Evolutionary conservation across 2,888 invertebrate genomes (phyloP).

Genomic region (Ariolimax columbianus): DNA sequence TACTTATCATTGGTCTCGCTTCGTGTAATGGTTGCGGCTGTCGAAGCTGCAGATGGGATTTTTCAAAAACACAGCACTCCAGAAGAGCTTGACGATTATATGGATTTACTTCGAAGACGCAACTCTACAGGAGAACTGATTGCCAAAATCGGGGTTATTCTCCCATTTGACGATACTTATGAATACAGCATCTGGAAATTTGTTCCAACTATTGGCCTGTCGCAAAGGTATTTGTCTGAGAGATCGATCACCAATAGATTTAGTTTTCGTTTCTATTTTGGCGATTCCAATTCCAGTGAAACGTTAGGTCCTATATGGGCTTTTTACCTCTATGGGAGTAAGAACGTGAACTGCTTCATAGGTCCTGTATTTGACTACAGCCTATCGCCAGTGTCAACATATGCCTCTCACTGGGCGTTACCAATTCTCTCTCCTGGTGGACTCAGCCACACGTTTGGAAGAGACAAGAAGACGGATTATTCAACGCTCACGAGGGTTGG

Average conservation of each 20-base stretch:
- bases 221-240: constrained; percentile 52
- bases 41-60: background rate
- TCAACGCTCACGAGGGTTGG: constrained; percentile 69
- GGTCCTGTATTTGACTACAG: constrained; percentile 82
- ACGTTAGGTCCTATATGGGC: constrained; percentile 66
- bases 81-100: background rate
- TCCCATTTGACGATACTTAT: constrained; percentile 54
- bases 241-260: constrained; percentile 6
- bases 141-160: constrained; percentile 55
- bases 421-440: constrained; percentile 87
- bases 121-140: background rate
- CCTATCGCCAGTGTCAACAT: constrained; percentile 90
- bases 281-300: constrained; percentile 57
- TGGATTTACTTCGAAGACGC: background rate
- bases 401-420: constrained; percentile 93
- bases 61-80: background rate
- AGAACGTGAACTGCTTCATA: constrained; percentile 67
- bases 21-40: background rate
- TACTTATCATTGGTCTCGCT: background rate
- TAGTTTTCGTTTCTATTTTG: constrained; percentile 51
- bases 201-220: constrained; percentile 65
- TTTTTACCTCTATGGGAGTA: constrained; percentile 66
- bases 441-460: constrained; percentile 74
- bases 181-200: constrained; percentile 49
- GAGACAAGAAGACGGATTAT: constrained; percentile 64